Base-by-base conservation (phyloP, 1,140 invertebrate genomes). In the Dreissena polymorpha region DNA sequence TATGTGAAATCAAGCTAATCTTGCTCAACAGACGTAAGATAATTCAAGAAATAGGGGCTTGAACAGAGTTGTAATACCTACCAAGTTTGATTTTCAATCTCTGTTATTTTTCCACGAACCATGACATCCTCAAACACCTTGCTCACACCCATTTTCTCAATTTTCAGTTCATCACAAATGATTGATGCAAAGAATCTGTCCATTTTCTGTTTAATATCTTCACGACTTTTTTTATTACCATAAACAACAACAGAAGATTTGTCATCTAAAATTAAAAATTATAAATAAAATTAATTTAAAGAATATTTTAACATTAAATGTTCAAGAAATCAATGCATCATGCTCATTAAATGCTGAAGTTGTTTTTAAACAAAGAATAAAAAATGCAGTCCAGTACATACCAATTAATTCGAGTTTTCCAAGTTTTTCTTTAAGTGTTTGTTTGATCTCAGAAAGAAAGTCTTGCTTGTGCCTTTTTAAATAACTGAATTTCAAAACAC, bases 1-100 rank as follows among this genome's bases (percentile, higher is more conserved):
- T 8, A 39, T 8, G 39, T 39, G 39, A 39, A 8, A 2, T 39
- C 2, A 39, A 39, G 39, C 39, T 39, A 39, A 39, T 39, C 2
- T 39, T 39, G 39, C 8, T 39, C 2, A 39, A 39, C 8, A 39
- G 39, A 39, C 39, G 2, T 39, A 2, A 39, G 39, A 39, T 5
- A 5, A 39, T 39, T 39, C 39, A 39, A 39, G 39, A 39, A 39
- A 39, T 39, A 5, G 39, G 39, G 39, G 39, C 39, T 39, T 39
- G 2, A 39, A 39, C 3, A 39, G 39, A 39, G 8, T 39, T 39
- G 8, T 39, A 39, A 39, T 39, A 39, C n/a, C 23, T 65, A 80
- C 78, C 78, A 57, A 21, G 78, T 80, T 25, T 72, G 50, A 64
- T 72, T 60, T 60, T 80, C 78, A 14, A 80, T 29, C 39, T 25